Evolutionary conservation across 1,140 invertebrate genomes (phyloP).

Genomic region (Pentalonia nigronervosa): DNA sequence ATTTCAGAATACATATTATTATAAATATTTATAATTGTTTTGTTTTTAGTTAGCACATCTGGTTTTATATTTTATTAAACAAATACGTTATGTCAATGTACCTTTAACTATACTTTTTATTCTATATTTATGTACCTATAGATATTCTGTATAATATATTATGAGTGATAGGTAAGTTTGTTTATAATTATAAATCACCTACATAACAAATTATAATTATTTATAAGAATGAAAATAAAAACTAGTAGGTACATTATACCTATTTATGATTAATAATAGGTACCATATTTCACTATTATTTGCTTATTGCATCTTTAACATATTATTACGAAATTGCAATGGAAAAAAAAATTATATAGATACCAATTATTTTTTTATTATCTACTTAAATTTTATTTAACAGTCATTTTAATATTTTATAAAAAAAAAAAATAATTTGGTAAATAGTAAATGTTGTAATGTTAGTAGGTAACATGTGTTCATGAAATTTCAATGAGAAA

Average conservation of each 20-base stretch:
- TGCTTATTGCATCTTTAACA: not conserved
- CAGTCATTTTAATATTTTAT: too few relatives aligned
- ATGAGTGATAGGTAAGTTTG: not conserved
- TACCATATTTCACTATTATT: not conserved
- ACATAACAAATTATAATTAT: not conserved
- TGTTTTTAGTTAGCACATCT: not conserved
- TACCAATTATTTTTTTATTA: too few relatives aligned
- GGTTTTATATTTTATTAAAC: not conserved
- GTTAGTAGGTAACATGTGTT: too few relatives aligned
- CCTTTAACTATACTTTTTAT: not conserved
- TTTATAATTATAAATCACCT: not conserved
- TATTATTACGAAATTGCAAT: not conserved
- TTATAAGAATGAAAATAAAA: not conserved
- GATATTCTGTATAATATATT: not conserved
- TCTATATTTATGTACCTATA: not conserved
- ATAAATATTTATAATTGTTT: conserved; percentile 5
- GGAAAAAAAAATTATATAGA: too few relatives aligned
- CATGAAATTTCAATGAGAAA: not conserved
- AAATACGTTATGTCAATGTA: not conserved
- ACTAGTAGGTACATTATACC: too few relatives aligned
- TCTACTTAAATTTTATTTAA: too few relatives aligned
- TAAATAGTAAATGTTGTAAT: too few relatives aligned
- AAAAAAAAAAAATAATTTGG: too few relatives aligned
- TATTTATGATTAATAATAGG: not conserved
- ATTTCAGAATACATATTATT: not conserved